Conservation (phyloP, 2,888 invertebrate species). For the Lithosia quadra region DNA sequence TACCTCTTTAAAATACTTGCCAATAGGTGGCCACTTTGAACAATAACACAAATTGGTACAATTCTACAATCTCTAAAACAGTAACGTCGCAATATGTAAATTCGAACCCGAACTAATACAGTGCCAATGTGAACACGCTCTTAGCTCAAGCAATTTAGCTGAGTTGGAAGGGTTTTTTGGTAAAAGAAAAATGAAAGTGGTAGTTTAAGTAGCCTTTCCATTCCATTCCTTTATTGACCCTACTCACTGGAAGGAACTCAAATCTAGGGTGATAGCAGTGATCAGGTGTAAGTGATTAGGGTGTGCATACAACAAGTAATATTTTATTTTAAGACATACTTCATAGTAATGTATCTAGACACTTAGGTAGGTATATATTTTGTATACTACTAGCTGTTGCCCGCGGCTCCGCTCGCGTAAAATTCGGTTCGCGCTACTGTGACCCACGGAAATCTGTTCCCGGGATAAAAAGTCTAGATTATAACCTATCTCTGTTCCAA, state of each 20-base stretch:
- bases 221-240: not conserved
- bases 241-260: not conserved
- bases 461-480: no score
- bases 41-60: not conserved
- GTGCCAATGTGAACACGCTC: not conserved
- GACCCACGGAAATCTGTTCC: no score
- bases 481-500: no score
- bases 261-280: not conserved
- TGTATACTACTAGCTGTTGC: no score
- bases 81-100: not conserved
- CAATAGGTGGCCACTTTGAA: not conserved
- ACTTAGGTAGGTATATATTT: no score
- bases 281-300: not conserved
- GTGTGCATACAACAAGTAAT: no score
- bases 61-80: not conserved
- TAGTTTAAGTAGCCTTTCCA: not conserved
- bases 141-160: not conserved
- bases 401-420: no score
- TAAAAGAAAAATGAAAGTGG: not conserved
- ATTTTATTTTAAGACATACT: no score
- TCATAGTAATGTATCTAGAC: no score
- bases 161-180: slow-evolving; percentile 1
- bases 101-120: not conserved
- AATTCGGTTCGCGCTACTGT: no score
- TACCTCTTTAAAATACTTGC: no score